A percentile compares a stretch with the other conserved stretches of the same genome.
Evolutionary conservation across 2,113 vertebrate genomes (phyloP).

Genomic region (Nothobranchius kuhntae): DNA sequence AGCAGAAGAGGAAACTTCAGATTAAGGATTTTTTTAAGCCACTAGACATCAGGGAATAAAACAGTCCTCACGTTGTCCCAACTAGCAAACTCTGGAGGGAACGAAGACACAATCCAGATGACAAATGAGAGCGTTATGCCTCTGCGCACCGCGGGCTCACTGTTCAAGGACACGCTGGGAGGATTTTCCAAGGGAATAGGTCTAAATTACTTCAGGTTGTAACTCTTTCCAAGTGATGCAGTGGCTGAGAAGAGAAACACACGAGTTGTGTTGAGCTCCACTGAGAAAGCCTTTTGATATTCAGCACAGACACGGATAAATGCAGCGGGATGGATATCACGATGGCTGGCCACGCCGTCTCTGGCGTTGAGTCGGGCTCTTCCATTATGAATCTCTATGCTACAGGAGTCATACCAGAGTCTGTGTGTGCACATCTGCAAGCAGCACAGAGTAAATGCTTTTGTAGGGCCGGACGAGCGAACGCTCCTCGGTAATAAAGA

Average conservation of each 20-base stretch:
- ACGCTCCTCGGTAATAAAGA: slow-evolving; percentile 12
- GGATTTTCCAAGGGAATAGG: slow-evolving; percentile 52
- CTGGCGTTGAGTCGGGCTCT: slow-evolving; percentile 22
- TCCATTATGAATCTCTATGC: slow-evolving; percentile 36
- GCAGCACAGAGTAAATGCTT: slow-evolving; percentile 29
- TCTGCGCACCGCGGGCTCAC: slow-evolving; percentile 22
- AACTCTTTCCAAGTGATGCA: slow-evolving; percentile 50
- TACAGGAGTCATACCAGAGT: slow-evolving; percentile 43
- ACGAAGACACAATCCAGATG: slow-evolving; percentile 48
- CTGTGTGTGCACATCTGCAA: slow-evolving; percentile 30
- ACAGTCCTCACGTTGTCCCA: slow-evolving; percentile 27
- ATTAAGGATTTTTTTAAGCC: slow-evolving; percentile 3
- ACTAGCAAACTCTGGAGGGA: slow-evolving; percentile 32
- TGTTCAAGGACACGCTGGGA: slow-evolving; percentile 62
- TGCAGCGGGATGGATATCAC: slow-evolving; percentile 34
- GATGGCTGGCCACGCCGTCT: slow-evolving; percentile 37
- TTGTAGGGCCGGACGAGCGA: slow-evolving; percentile 36
- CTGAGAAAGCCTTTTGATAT: slow-evolving; percentile 41
- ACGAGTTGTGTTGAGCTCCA: slow-evolving; percentile 7
- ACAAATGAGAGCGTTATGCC: slow-evolving; percentile 59
- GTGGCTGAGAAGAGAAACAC: slow-evolving; percentile 32
- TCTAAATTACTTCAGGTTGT: slow-evolving; percentile 52
- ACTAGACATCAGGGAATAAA: slow-evolving; percentile 51
- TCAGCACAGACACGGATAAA: slow-evolving; percentile 31
- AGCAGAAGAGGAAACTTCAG: too few relatives aligned